These are phyloP conservation scores for Cyanoliseus patagonus DNA, from an alignment of 2,113 vertebrate genomes.

Conservation along the genomic window DNA sequence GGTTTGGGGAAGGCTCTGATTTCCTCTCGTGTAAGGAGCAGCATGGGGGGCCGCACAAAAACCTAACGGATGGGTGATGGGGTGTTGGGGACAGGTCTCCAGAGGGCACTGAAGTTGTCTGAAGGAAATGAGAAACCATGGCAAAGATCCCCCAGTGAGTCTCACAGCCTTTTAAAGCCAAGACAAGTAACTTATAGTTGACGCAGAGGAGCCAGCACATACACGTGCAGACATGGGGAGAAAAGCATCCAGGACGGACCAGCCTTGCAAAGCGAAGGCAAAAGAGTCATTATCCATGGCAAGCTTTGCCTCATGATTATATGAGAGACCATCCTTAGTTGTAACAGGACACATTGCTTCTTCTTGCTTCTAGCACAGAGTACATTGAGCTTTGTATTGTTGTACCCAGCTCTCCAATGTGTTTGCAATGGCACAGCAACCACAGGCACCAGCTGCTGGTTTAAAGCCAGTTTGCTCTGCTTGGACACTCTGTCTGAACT, in stretches of 20 bases:
- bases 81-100: not conserved
- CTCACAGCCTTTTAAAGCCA: not conserved
- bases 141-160: not conserved
- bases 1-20: not conserved
- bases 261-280: not conserved
- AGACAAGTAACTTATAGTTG: not conserved
- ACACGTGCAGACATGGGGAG: not conserved
- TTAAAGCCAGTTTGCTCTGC: no score
- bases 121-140: not conserved
- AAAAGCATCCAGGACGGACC: not conserved
- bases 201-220: not conserved
- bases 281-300: not conserved
- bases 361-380: not conserved
- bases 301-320: not conserved
- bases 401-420: not conserved
- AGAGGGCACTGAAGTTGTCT: not conserved
- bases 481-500: not conserved
- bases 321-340: not conserved
- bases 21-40: not conserved
- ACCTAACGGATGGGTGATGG: rapidly evolving
- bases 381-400: not conserved
- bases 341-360: not conserved
- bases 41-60: not conserved
- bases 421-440: not conserved
- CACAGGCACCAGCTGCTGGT: rapidly evolving